These are phyloP conservation scores for Caenorhabditis latens DNA, from an alignment of 1,140 invertebrate genomes.

Conservation along the genomic window DNA sequence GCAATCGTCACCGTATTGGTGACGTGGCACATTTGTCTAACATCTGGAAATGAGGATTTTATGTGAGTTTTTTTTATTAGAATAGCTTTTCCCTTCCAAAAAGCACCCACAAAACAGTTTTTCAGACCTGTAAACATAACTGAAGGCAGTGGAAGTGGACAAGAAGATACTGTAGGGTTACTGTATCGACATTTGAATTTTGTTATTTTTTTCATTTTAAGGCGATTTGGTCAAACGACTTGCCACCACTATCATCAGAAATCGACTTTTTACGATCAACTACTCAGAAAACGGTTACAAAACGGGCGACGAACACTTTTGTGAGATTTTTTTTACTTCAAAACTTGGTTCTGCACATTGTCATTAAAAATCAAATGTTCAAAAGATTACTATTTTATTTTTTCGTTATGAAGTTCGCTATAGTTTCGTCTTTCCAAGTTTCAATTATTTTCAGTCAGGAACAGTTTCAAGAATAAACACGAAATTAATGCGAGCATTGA, in stretches of 20 bases:
- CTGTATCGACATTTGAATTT: neutral
- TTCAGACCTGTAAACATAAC: constrained; percentile 45
- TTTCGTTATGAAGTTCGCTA: too few relatives aligned
- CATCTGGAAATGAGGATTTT: constrained; percentile 16
- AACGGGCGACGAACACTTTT: constrained; percentile 39
- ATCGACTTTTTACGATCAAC: constrained; percentile 28
- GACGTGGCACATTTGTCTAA: constrained; percentile 44
- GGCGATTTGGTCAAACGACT: constrained; percentile 43
- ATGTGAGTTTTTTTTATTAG: neutral
- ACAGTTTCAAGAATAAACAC: too few relatives aligned
- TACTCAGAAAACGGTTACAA: constrained; percentile 24
- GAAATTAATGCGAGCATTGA: too few relatives aligned
- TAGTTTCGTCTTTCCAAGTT: too few relatives aligned
- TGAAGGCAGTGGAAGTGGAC: constrained; percentile 39
- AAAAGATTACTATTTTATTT: too few relatives aligned
- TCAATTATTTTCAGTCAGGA: too few relatives aligned
- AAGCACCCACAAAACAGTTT: neutral
- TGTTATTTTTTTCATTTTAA: neutral
- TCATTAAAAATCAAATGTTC: neutral
- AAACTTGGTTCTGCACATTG: neutral
- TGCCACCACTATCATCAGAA: constrained; percentile 21
- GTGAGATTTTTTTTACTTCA: constrained; percentile 51
- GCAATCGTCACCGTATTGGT: constrained; percentile 44
- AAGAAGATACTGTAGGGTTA: neutral
- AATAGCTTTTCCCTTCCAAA: neutral